Conservation (phyloP, 2,113 vertebrate species). For the Marmota monax region DNA sequence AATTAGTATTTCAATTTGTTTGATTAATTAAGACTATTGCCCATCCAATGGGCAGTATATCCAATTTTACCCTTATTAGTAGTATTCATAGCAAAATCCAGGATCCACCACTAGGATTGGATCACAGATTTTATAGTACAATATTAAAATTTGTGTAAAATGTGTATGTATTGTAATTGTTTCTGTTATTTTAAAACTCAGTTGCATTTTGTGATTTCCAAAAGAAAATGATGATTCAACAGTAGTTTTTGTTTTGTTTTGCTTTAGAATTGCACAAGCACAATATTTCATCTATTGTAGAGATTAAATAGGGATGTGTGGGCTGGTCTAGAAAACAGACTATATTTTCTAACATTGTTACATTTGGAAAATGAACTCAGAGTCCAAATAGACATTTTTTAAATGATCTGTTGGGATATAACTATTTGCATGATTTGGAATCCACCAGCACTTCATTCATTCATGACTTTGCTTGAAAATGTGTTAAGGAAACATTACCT, state of each 20-base stretch:
- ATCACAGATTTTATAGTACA: conserved; percentile 44
- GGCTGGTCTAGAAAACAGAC: neutral
- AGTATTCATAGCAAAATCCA: conserved; percentile 51
- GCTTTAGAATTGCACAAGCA: conserved; percentile 35
- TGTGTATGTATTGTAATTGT: neutral
- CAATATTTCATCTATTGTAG: neutral
- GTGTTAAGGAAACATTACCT: neutral
- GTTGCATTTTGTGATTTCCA: conserved; percentile 42
- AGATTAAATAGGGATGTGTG: conserved; percentile 3
- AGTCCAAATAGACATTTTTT: conserved; percentile 46
- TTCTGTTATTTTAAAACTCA: conserved; percentile 41
- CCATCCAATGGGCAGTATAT: neutral
- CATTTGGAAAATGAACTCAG: conserved; percentile 33
- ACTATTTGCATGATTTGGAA: neutral
- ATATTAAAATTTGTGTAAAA: conserved; percentile 30
- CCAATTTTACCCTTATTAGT: conserved; percentile 55
- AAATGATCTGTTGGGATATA: neutral
- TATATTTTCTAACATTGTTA: neutral
- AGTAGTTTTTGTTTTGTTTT: conserved; percentile 47
- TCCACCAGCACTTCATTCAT: neutral
- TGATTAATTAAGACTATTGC: conserved; percentile 73
- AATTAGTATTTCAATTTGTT: conserved; percentile 71
- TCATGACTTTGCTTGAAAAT: neutral
- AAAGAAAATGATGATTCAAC: conserved; percentile 15
- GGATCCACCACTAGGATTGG: conserved; percentile 36